A percentile compares a stretch with the other conserved stretches of the same genome.
These are phyloP conservation scores for Zosterops lateralis DNA, from an alignment of 2,113 vertebrate genomes.

Conservation along the genomic window DNA sequence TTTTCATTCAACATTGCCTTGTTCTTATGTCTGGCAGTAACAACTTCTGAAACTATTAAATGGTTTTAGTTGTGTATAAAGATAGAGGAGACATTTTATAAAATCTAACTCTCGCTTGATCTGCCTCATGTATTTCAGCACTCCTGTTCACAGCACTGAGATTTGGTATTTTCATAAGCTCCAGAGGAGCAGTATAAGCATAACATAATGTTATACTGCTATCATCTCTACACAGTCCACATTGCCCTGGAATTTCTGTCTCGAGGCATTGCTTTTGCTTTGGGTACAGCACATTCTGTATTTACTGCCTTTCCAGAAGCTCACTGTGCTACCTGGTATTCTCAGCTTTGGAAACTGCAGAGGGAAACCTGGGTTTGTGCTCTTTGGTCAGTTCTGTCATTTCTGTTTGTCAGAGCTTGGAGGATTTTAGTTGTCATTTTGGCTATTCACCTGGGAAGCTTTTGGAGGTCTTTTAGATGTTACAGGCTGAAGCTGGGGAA, in stretches of 20 bases:
- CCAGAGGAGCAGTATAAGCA: background rate
- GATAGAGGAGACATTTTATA: background rate
- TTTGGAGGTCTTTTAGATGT: background rate
- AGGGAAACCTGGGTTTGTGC: background rate
- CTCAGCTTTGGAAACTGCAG: background rate
- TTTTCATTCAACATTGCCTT: background rate
- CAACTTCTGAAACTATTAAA: background rate
- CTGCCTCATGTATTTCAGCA: background rate
- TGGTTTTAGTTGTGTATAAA: background rate
- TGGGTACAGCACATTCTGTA: background rate
- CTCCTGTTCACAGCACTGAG: background rate
- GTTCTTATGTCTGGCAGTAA: background rate
- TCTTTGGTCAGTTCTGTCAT: rapidly evolving
- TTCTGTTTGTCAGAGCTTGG: background rate
- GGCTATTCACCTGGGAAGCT: background rate
- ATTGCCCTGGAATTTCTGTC: background rate
- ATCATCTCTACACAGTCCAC: rapidly evolving
- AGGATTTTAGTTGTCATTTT: background rate
- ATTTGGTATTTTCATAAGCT: background rate
- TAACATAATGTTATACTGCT: background rate
- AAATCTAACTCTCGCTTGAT: background rate
- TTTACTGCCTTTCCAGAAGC: background rate
- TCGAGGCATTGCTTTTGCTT: background rate
- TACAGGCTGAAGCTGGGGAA: background rate
- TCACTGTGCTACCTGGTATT: background rate